These are phyloP conservation scores for Battus philenor DNA, from an alignment of 1,140 invertebrate genomes.

Conservation along the genomic window DNA sequence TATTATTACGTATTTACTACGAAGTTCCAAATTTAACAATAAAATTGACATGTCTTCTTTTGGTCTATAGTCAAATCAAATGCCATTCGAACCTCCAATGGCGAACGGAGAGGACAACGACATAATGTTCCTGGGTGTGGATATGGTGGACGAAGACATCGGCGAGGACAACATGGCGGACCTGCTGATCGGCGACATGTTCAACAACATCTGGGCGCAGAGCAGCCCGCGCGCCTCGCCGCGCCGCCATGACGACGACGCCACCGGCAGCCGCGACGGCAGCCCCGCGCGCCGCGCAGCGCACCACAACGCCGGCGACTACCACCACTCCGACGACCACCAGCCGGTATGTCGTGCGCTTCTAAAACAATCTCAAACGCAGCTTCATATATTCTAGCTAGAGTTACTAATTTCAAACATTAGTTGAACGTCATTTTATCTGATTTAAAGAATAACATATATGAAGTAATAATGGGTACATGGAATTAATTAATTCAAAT, in stretches of 20 bases:
- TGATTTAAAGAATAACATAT: too few relatives aligned
- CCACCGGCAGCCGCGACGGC: constrained; percentile 35
- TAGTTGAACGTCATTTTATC: too few relatives aligned
- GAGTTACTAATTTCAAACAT: too few relatives aligned
- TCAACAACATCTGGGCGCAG: constrained; percentile 77
- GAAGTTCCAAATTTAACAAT: too few relatives aligned
- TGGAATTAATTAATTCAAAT: too few relatives aligned
- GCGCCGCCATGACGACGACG: constrained; percentile 67
- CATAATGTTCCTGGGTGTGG: constrained; percentile 78
- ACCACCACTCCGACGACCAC: constrained; percentile 73
- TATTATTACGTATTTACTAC: not conserved
- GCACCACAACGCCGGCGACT: constrained; percentile 34
- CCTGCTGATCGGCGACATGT: constrained; percentile 60
- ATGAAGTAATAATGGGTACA: too few relatives aligned
- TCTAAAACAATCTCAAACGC: too few relatives aligned
- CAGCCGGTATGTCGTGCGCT: constrained; percentile 65
- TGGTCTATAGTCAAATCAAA: constrained; percentile 84
- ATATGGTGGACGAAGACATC: constrained; percentile 85
- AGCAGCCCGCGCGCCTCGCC: constrained; percentile 72
- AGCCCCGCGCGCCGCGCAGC: constrained; percentile 39
- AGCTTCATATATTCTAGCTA: too few relatives aligned
- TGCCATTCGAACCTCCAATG: constrained; percentile 89
- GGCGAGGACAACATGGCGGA: constrained; percentile 85
- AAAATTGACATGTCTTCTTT: not conserved
- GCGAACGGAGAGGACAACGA: constrained; percentile 87